A percentile compares a stretch with the other conserved stretches of the same genome.
phyloP scores from a whole-genome alignment of 2,113 vertebrate genomes.

The Casuarius casuarius region DNA sequence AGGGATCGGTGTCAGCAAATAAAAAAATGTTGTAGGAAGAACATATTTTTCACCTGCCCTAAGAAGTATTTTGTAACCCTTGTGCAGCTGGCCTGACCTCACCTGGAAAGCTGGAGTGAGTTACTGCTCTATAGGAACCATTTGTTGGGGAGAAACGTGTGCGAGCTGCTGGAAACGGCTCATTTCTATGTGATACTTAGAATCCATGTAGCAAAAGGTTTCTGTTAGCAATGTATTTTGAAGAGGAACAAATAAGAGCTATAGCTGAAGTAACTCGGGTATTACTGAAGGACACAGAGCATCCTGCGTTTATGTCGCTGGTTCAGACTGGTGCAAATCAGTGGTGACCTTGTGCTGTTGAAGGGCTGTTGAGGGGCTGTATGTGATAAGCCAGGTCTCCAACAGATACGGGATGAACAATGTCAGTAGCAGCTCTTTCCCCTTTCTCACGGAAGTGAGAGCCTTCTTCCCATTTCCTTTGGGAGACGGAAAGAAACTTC shows the following conservation, averaged over 20 bases:
- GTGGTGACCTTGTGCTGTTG: not conserved
- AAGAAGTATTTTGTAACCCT: not conserved
- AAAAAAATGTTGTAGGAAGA: not conserved
- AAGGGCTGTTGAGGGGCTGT: not conserved
- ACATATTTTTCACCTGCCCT: not conserved
- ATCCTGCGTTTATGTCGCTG: not conserved
- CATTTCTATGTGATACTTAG: not conserved
- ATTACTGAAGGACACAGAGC: not conserved
- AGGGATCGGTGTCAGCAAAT: not conserved
- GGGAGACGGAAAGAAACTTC: not conserved
- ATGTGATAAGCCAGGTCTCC: not conserved
- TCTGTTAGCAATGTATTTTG: not conserved
- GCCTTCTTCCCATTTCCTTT: not conserved
- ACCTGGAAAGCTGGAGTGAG: not conserved
- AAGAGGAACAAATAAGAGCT: not conserved
- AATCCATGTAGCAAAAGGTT: not conserved
- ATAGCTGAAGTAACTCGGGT: not conserved
- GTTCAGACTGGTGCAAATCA: not conserved
- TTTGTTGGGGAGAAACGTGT: not conserved
- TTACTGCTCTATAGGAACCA: not conserved
- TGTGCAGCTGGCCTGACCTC: not conserved
- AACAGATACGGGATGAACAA: not conserved
- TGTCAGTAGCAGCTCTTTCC: no score
- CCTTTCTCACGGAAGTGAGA: not conserved
- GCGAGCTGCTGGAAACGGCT: constrained; percentile 18